A percentile compares a stretch with the other conserved stretches of the same genome.
Conservation (phyloP, 2,113 vertebrate genomes). For the Entomyzon cyanotis region DNA sequence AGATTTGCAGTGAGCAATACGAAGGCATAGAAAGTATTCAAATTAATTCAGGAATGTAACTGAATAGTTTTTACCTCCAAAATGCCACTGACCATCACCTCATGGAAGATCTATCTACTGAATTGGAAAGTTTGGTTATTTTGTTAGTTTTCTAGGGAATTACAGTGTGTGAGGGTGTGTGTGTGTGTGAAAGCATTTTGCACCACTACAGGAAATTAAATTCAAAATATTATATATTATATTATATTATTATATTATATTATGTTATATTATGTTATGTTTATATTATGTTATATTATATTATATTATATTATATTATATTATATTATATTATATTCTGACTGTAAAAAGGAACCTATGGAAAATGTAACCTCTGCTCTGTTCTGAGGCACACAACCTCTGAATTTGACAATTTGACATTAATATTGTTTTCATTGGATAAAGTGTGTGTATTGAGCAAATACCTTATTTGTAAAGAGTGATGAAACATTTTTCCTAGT, state of each 20-base stretch:
- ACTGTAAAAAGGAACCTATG: not conserved
- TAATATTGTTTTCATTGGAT: not conserved
- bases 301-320: too few species aligned
- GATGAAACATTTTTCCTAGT: not conserved
- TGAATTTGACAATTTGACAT: not conserved
- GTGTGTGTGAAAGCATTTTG: not conserved
- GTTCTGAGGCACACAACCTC: not conserved
- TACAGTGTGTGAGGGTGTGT: too few species aligned
- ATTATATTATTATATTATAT: too few species aligned
- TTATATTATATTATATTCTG: not conserved
- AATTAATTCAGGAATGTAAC: not conserved
- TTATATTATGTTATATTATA: too few species aligned
- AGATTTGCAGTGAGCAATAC: not conserved
- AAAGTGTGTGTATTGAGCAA: not conserved
- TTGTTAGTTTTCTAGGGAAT: not conserved
- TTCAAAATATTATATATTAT: not conserved
- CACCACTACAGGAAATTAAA: not conserved
- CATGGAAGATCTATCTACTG: not conserved
- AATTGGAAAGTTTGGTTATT: not conserved
- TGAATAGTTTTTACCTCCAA: not conserved
- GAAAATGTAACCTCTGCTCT: not conserved
- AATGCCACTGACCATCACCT: not conserved
- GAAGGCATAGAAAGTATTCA: not conserved
- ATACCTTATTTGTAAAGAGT: not conserved
- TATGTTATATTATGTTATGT: too few species aligned